Base-by-base conservation (phyloP, 1,140 invertebrate genomes). In the Scaptomyza pallida region DNA sequence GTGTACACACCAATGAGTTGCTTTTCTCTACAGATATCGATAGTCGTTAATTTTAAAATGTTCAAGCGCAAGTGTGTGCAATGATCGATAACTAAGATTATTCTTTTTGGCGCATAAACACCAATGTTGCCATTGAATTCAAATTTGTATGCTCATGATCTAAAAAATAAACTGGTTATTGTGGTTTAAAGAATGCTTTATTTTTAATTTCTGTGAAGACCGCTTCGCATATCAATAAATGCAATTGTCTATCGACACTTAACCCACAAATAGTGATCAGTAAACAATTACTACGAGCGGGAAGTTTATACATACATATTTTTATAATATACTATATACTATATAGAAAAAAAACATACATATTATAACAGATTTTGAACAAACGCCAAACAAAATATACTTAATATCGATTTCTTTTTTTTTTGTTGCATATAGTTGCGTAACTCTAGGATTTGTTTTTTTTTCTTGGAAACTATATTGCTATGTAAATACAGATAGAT, bases 401-500 rank as follows among this genome's bases (percentile, higher is more conserved):
- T 63, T 63, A 69, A 45, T 30, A 69, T 64, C 52, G 19, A 83
- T 67, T 54, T 48, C 6, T 26, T 26, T 23, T 60, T 75, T 15
- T 51, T n/a, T 35, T 35, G 12, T 37, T n/a, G 33, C 3, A 37
- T 37, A n/a, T 3, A 37, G 33, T n/a, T 37, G 5, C 45, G 35
- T 21, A 41, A 51, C 21, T 30, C 30, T 30, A 33, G 50, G 30
- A 63, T 52, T 62, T n/a, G n/a, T n/a, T 40, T 26, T 26, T 26
- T 5, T 6, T 26, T 26, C 23, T 26, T 26, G 23, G 17, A 48
- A 21, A 75, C 40, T 81, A 64, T 67, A 63, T 80, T 60, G 54
- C 68, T 86, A 37, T 37, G 33, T 37, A 76, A 80, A 86, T 70
- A 86, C 64, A 86, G 33, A n/a, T n/a, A 37, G 12, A 85, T 50